Evolutionary conservation across 2,797 vertebrate species (phyloP), one percentile per base, ranked within the genome.

Genomic region (Clarias laeviceps): DNA sequence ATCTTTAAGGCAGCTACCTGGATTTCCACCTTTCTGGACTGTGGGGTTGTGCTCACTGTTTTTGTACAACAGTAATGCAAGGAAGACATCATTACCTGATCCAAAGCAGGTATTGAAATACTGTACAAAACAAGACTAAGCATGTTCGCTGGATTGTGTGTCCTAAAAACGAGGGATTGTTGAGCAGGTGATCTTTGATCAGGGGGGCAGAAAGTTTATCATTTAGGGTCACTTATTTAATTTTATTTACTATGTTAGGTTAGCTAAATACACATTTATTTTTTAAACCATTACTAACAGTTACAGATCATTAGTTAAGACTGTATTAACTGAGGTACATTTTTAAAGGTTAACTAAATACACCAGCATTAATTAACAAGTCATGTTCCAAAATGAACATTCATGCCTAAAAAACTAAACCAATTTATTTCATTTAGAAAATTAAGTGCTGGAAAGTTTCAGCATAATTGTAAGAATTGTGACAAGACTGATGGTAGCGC

Each of bases 1-100:
- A 84, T 87, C 86, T 88, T 82, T 91, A 79, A 91, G 90, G 92
- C 88, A 24, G 22, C 45, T 64, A 54, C 54, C 7, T 54, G 80
- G 59, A 77, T 57, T 5, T 70, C 72, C 85, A 82, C 64, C 81
- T 86, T 78, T 83, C 29, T 54, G 64, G 61, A 29, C 62, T 68
- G n/a, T 83, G 24, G n/a, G 15, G 2, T 40, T 37, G 34, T 22
- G 56, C 57, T 54, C 17, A 3, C 3, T 80, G 78, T 22, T 2
- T 32, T 61, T 62, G 61, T 45, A 62, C 29, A 80, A 45, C 15
- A 80, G 59, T 65, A 50, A 12, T 37, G 24, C 56, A 27, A 61
- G 20, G 37, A 29, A 29, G 15, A 45, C 37, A 24, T 64, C 3
- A 40, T 64, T 57, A 79, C 34, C 7, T 18, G 32, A 45, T 64